Percentiles rank a stretch among this genome's conserved stretches.
These are phyloP conservation scores for Grammomys dolichurus DNA, from an alignment of 2,113 vertebrate species.

Conservation along the genomic window DNA sequence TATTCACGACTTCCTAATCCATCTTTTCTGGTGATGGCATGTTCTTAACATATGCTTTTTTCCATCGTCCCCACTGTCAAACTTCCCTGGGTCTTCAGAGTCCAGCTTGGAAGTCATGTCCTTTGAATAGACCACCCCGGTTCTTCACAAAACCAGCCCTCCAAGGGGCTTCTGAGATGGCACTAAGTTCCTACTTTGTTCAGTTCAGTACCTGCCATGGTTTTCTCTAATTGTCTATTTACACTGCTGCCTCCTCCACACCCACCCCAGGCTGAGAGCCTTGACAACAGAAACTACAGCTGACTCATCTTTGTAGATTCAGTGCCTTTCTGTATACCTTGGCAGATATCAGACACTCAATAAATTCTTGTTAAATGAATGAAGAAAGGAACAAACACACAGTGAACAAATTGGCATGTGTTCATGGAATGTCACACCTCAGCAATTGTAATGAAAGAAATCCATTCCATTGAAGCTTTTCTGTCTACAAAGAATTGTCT, in stretches of 20 bases:
- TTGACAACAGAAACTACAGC: slow-evolving; percentile 71
- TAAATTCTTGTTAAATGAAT: slow-evolving; percentile 74
- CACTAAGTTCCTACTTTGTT: neutral
- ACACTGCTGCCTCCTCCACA: slow-evolving; percentile 58
- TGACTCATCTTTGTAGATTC: slow-evolving; percentile 76
- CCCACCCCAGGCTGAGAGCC: slow-evolving; percentile 59
- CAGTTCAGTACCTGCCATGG: neutral
- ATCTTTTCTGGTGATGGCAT: neutral
- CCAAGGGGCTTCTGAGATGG: neutral
- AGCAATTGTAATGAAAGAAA: slow-evolving; percentile 44
- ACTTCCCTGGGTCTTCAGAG: neutral
- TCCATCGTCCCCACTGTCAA: neutral
- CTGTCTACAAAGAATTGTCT: neutral
- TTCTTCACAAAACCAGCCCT: neutral
- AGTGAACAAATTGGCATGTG: slow-evolving; percentile 59
- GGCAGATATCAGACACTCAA: slow-evolving; percentile 72
- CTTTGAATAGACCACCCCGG: neutral
- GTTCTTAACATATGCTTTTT: neutral
- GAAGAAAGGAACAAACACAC: slow-evolving; percentile 70
- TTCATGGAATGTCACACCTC: slow-evolving; percentile 77
- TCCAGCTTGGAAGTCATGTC: neutral
- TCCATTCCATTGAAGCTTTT: neutral
- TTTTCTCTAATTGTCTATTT: slow-evolving; percentile 70
- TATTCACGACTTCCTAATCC: neutral
- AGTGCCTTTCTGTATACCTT: slow-evolving; percentile 65